These are phyloP conservation scores for Protosalanx chinensis DNA, from an alignment of 2,797 vertebrate species.

Conservation along the genomic window DNA sequence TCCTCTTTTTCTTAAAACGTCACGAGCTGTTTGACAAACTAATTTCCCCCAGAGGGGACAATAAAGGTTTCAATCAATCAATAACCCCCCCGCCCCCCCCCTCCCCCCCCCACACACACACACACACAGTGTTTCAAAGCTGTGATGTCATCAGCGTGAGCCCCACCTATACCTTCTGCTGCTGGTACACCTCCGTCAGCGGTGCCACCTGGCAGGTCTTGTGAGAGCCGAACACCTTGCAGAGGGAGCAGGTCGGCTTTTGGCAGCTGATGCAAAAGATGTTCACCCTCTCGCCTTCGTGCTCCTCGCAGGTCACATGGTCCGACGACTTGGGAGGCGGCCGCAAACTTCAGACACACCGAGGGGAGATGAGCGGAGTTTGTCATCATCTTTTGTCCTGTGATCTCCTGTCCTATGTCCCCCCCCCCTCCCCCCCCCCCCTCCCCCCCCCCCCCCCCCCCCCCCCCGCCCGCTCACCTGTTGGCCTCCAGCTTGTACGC, in stretches of 20 bases:
- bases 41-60: no score
- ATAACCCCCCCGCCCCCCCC: no score
- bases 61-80: no score
- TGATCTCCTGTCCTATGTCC: background rate
- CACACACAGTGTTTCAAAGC: no score
- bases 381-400: background rate
- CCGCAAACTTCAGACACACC: slow-evolving; percentile 39
- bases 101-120: no score
- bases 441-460: no score
- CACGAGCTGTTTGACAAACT: no score
- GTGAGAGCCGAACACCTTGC: slow-evolving; percentile 80
- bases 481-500: slow-evolving; percentile 75
- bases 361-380: background rate
- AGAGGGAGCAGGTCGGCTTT: slow-evolving; percentile 78
- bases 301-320: slow-evolving; percentile 67
- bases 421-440: background rate
- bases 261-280: slow-evolving; percentile 78
- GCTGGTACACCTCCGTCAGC: slow-evolving; percentile 67
- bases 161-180: slow-evolving; percentile 67
- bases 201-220: slow-evolving; percentile 73
- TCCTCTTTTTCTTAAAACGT: no score
- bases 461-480: slow-evolving; percentile 42
- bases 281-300: slow-evolving; percentile 78
- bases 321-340: slow-evolving; percentile 44
- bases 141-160: slow-evolving; percentile 3